Base-by-base conservation (phyloP, 2,113 vertebrate species). In the Plestiodon gilberti region DNA sequence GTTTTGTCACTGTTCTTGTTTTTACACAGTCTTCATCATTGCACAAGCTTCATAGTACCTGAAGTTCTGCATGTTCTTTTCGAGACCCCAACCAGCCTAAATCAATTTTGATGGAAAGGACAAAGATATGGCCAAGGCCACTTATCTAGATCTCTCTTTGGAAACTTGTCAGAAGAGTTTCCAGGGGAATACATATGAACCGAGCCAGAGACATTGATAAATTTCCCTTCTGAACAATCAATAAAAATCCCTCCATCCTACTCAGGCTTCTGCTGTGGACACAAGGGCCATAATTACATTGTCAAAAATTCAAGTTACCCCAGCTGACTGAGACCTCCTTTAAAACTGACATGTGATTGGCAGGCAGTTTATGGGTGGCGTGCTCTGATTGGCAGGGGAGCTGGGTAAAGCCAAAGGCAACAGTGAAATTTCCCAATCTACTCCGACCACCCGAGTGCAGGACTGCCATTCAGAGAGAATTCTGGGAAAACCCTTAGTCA, bases 211-310 rank as follows among this genome's bases (percentile, higher is more conserved):
- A 99, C 98, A 98, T 97, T 99, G 98, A 99, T 98, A 98, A 98
- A 99, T 99, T 97, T 98, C 97, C 96, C 96, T 96, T 94, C 96
- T 96, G 96, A 96, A 95, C 96, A 97, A 99, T 98, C 98, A 97
- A 99, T 99, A 99, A 97, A 97, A 97, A 91, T 96, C 96, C 95
- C 96, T 95, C 95, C 96, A 87, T 97, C 95, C 97, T 84, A 84
- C 86, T 95, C 96, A 94, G 93, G 94, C 94, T 94, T 96, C 97
- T 94, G 93, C 94, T 92, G 92, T 90, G 90, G 96, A 97, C 96
- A 95, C 94, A 95, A 95, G 97, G 96, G 95, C 97, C 97, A 80
- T 98, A 98, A 99, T 99, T 98, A 99, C 97, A 97, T 96, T 99
- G 98, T 99, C 98, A 99, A 96, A 96, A 96, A 95, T 96, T 96